Conservation (phyloP, 2,113 vertebrate genomes). For the Antidorcas marsupialis region DNA sequence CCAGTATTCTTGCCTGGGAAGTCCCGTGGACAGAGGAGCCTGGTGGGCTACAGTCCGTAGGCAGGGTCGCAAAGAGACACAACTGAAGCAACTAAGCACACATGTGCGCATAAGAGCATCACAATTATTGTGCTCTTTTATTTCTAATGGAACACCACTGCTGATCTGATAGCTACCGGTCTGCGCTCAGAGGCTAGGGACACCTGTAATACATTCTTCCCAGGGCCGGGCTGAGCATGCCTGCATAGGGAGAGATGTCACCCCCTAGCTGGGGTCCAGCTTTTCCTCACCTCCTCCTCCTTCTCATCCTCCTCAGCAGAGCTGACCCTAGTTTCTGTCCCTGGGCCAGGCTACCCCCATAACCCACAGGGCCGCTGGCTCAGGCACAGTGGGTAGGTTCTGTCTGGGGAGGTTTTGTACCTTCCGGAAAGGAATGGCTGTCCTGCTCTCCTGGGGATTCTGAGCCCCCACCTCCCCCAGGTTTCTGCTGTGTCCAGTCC, state of each 20-base stretch:
- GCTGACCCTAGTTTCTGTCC: background rate
- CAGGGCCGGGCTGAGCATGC: background rate
- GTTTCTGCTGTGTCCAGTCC: background rate
- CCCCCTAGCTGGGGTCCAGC: background rate
- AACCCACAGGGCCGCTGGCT: background rate
- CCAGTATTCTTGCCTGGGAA: background rate
- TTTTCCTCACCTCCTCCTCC: background rate
- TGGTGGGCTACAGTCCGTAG: background rate
- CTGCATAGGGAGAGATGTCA: background rate
- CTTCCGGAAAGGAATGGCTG: background rate
- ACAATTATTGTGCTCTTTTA: background rate
- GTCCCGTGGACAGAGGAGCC: background rate
- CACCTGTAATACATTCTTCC: background rate
- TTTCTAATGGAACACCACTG: background rate
- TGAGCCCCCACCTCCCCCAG: background rate
- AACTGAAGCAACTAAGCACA: background rate
- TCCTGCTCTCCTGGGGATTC: background rate
- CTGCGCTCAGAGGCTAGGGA: background rate
- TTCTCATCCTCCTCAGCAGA: background rate
- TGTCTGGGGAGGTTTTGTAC: background rate
- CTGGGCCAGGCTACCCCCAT: background rate
- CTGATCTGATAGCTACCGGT: background rate
- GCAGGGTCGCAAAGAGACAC: background rate
- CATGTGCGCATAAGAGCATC: accelerated
- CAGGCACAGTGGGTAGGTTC: background rate